Base-by-base conservation (phyloP, 2,888 invertebrate genomes). In the Lottia gigantea region DNA sequence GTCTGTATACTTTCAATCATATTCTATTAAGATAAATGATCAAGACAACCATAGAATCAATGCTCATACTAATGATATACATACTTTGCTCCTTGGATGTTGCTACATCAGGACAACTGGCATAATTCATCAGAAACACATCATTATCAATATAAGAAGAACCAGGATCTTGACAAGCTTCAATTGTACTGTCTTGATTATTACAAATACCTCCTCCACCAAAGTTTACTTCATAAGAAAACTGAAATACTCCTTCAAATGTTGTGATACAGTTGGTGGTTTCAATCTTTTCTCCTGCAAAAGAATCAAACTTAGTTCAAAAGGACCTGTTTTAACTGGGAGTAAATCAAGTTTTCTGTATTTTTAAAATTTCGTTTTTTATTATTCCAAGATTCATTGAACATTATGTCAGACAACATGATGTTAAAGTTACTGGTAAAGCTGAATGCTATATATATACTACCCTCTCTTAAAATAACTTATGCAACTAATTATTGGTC, bases 121-220 rank as follows among this genome's bases (percentile, higher is more conserved):
- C 94, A 87, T 97, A 98, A 0, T 95, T 95, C 78, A 98, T 96
- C 82, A 95, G 95, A 85, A 98, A 97, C 88, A 97, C 97, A 88
- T 97, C 96, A 90, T 98, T 98, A 67, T 96, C 95, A 78, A 97
- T 97, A 75, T 97, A 98, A 87, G 96, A 95, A 15, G 96, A 96
- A 72, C 98, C 98, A 3, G 97, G 95, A 25, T 95, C 95, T 90
- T 98, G 98, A 87, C 98, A 98, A 0, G 97, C 97, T 82, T 93
- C 92, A 76, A 98, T 95, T 84, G 94, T 93, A 4, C 95, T 96
- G 88, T 95, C 95, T 0, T 85, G 94, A 86, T 95, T 92, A 82
- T 93, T 92, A 87, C 98, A 98, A 75, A 88, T 88, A 76, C 88
- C 86, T 66, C 87, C 87, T 65, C 86, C 86, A 47, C 84, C 86